phyloP scores from a whole-genome alignment of 2,797 vertebrate genomes.

The Clangula hyemalis region DNA sequence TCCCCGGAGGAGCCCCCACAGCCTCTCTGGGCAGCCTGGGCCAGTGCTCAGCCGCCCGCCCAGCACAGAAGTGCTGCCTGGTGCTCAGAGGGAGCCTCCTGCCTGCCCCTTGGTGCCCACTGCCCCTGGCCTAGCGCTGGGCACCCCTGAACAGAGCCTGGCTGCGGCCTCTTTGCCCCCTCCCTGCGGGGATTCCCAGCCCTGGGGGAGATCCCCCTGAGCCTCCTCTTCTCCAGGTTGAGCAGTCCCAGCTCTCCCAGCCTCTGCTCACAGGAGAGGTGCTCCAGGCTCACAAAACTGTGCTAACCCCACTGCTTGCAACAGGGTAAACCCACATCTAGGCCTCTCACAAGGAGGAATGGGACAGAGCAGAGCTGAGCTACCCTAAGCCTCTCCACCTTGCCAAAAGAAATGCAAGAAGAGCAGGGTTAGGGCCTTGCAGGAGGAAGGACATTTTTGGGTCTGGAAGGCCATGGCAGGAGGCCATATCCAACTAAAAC shows the following conservation, averaged over 20 bases:
- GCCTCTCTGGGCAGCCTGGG: neutral
- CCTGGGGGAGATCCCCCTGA: neutral
- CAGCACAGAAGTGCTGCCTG: neutral
- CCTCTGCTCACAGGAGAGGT: too few relatives aligned
- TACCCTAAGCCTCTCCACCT: neutral
- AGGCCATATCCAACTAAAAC: neutral
- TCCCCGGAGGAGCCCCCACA: neutral
- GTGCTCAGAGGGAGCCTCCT: neutral
- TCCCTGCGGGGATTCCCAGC: too few relatives aligned
- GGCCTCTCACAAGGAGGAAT: too few relatives aligned
- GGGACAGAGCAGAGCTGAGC: neutral
- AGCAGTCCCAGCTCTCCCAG: too few relatives aligned
- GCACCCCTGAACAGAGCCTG: too few relatives aligned
- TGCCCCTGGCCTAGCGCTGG: neutral
- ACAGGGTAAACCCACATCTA: too few relatives aligned
- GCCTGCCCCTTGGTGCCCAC: neutral
- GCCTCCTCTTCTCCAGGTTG: neutral
- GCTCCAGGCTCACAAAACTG: neutral
- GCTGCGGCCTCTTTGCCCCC: too few relatives aligned
- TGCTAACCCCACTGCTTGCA: neutral
- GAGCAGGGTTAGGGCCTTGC: neutral
- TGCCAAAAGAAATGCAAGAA: neutral
- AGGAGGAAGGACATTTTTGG: neutral
- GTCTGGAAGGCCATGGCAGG: rapidly evolving
- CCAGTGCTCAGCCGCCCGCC: too few relatives aligned